Evolutionary conservation across 2,888 invertebrate genomes (phyloP).

Genomic region (Aphelenchoides bicaudatus): DNA sequence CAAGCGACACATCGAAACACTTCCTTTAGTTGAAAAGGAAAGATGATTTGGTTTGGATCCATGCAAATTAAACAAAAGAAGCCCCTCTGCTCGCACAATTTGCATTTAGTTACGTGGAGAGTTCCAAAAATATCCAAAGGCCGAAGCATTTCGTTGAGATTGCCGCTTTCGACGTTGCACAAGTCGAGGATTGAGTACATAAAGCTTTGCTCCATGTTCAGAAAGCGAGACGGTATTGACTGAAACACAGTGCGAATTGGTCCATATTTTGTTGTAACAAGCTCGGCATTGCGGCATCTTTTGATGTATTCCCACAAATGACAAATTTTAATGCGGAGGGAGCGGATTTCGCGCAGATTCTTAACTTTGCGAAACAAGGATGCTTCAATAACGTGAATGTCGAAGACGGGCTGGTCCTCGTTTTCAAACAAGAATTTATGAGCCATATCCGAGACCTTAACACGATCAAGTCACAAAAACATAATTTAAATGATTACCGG

Average conservation of each 20-base stretch:
- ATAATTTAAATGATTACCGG: too few species aligned
- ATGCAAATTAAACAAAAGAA: slow-evolving; percentile 44
- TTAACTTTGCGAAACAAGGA: slow-evolving; percentile 69
- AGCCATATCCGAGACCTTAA: too few species aligned
- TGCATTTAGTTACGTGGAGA: slow-evolving; percentile 34
- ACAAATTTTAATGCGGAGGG: slow-evolving; percentile 70
- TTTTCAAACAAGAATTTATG: slow-evolving; percentile 74
- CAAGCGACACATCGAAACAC: slow-evolving; percentile 43
- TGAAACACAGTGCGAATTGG: slow-evolving; percentile 28
- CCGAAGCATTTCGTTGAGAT: slow-evolving; percentile 38
- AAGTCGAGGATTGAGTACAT: slow-evolving; percentile 51
- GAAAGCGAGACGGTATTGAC: slow-evolving; percentile 36
- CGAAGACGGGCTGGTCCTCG: slow-evolving; percentile 74
- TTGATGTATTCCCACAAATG: slow-evolving; percentile 66
- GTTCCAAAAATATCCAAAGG: slow-evolving; percentile 38
- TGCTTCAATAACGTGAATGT: slow-evolving; percentile 69
- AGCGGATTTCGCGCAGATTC: slow-evolving; percentile 68
- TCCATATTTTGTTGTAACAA: slow-evolving; percentile 42
- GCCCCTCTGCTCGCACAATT: slow-evolving; percentile 34
- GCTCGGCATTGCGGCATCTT: slow-evolving; percentile 68
- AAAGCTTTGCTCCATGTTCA: slow-evolving; percentile 39
- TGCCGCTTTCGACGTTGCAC: slow-evolving; percentile 47
- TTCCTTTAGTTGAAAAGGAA: slow-evolving; percentile 46
- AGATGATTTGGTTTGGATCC: slow-evolving; percentile 38
- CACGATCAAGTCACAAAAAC: too few species aligned